These are phyloP conservation scores for Mesaphorura yosii DNA, from an alignment of 1,140 invertebrate species.

Conservation along the genomic window DNA sequence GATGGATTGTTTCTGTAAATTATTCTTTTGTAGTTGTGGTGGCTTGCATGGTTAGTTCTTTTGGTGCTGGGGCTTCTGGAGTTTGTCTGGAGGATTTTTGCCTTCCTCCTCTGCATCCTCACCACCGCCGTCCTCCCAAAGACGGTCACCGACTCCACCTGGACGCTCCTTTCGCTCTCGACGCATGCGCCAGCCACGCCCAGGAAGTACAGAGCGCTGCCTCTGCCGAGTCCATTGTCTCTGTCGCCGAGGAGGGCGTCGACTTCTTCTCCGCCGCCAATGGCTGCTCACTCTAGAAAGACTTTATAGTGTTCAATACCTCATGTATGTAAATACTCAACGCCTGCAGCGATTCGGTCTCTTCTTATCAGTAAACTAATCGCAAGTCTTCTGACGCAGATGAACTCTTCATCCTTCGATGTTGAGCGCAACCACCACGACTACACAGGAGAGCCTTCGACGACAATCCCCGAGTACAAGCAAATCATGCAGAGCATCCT, in stretches of 20 bases:
- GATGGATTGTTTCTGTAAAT: background rate
- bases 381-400: background rate
- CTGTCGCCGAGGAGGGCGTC: conserved; percentile 2
- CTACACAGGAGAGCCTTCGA: background rate
- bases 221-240: conserved; percentile 5
- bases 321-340: conserved; percentile 7
- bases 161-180: conserved; percentile 14
- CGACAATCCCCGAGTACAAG: conserved; percentile 24
- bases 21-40: conserved; percentile 26
- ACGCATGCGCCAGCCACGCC: conserved; percentile 7
- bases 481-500: conserved; percentile 24
- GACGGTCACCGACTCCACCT: background rate
- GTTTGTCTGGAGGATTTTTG: conserved; percentile 23
- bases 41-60: conserved; percentile 27
- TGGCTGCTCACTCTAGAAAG: background rate
- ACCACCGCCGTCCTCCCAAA: conserved; percentile 24
- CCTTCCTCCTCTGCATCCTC: conserved; percentile 23
- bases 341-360: background rate
- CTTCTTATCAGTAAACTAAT: background rate
- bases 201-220: background rate
- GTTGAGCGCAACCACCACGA: background rate
- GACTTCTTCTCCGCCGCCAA: background rate
- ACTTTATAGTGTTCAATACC: conserved; percentile 7
- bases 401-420: background rate
- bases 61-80: conserved; percentile 28